These are phyloP conservation scores for Ostrea denselamellosa DNA, from an alignment of 1,140 invertebrate genomes.

Conservation along the genomic window DNA sequence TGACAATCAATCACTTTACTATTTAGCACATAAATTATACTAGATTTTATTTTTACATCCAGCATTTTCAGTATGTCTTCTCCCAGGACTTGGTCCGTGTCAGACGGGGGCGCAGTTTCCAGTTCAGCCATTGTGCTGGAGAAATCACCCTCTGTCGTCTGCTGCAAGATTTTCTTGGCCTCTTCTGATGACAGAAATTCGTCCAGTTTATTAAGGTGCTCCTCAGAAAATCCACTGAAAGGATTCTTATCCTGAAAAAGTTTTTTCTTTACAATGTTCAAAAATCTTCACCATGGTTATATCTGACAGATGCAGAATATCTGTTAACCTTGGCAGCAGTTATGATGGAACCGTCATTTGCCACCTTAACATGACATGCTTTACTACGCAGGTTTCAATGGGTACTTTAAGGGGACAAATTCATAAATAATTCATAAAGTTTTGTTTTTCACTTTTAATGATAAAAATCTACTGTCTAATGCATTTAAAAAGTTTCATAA, in stretches of 20 bases:
- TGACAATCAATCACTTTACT: background rate
- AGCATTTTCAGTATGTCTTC: conserved; percentile 57
- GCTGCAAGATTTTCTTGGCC: conserved; percentile 82
- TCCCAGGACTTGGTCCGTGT: conserved; percentile 21
- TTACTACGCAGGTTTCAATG: too few species aligned
- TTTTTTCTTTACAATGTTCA: background rate
- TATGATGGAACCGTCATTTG: too few species aligned
- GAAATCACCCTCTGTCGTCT: conserved; percentile 74
- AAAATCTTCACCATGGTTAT: background rate
- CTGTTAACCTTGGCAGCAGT: too few species aligned
- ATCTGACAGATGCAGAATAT: background rate
- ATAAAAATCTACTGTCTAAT: too few species aligned
- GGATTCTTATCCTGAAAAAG: conserved; percentile 76
- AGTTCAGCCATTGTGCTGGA: conserved; percentile 31
- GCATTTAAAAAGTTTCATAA: too few species aligned
- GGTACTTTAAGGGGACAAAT: too few species aligned
- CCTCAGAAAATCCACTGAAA: conserved; percentile 82
- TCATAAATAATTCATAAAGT: too few species aligned
- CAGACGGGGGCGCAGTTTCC: background rate
- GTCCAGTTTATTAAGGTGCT: conserved; percentile 82
- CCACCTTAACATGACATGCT: too few species aligned
- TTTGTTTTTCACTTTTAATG: too few species aligned
- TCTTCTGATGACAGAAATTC: conserved; percentile 82
- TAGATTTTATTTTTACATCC: conserved; percentile 31
- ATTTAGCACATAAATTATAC: background rate